Evolutionary conservation across 2,888 invertebrate species (phyloP).

Genomic region (Pheosia tremula): DNA sequence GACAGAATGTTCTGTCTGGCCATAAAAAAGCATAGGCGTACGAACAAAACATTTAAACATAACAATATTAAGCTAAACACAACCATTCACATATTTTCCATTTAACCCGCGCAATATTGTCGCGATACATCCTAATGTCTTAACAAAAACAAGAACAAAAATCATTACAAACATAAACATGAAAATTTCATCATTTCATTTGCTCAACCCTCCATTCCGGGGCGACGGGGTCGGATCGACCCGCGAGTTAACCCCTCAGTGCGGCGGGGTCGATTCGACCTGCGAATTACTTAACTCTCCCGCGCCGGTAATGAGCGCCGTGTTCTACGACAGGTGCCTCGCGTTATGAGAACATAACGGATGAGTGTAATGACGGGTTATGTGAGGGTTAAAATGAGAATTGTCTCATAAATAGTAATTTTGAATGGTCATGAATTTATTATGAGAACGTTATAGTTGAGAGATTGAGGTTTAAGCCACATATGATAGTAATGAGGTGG

Average conservation of each 20-base stretch:
- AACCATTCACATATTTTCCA: not conserved
- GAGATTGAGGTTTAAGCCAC: too few species aligned
- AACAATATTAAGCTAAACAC: too few species aligned
- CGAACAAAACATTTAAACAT: too few species aligned
- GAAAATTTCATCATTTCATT: conserved; percentile 21
- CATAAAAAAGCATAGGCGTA: too few species aligned
- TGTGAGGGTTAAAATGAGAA: not conserved
- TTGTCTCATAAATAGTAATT: conserved; percentile 1
- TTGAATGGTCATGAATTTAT: not conserved
- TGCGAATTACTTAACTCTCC: conserved; percentile 12
- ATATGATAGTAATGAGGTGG: too few species aligned
- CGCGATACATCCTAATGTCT: conserved; percentile 10
- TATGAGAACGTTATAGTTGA: not conserved
- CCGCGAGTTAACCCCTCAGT: conserved; percentile 48
- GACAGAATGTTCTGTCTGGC: too few species aligned
- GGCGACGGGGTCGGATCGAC: conserved; percentile 31
- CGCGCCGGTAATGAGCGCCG: conserved; percentile 34
- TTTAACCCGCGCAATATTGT: conserved; percentile 8
- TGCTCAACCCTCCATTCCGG: conserved; percentile 23
- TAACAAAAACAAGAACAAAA: not conserved
- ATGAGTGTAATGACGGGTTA: conserved; percentile 6
- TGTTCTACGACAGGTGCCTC: conserved; percentile 24
- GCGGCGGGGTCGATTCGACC: conserved; percentile 34
- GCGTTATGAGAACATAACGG: conserved; percentile 5
- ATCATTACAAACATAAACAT: conserved; percentile 11